Base-by-base conservation (phyloP, 2,888 invertebrate species). In the Melinaea menophilus region DNA sequence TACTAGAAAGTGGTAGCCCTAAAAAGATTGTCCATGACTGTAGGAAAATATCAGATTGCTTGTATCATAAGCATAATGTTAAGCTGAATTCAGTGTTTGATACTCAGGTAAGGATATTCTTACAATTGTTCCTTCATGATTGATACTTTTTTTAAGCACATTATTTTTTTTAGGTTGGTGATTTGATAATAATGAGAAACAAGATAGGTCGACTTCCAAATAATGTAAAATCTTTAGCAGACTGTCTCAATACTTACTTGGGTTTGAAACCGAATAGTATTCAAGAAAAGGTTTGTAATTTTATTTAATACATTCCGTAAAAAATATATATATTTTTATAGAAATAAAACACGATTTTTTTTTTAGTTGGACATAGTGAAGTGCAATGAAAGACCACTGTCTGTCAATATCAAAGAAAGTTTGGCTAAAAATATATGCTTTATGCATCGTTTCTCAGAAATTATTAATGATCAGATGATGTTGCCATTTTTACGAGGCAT, bases 21-120 rank as follows among this genome's bases (percentile, higher is more conserved):
- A 86, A 90, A 62, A 92, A 93, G 82, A 92, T 93, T 69, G 84
- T 92, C 41, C 93, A 93, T 82, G 92, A 93, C 73, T 92, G 92
- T 68, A 85, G 93, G 65, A 86, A 88, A 68, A 74, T 92, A 62
- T 91, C 93, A 0, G 93, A 93, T 73, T 91, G 92, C 70, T 79
- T 94, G 56, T 90, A 85, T 76, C 92, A 93, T 74, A 91, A 92
- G 72, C 93, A 92, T 76, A 83, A 87, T 76, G 88, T 93, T 11
- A 86, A 88, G 71, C 76, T 93, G 59, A 79, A 83, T 63, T 92
- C 92, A 71, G 86, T 94, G 48, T 93, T 93, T 88, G 93, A 93
- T 76, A 93, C 93, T 67, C 91, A 93, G 86, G 91, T 91, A 57
- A 56, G 47, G 54, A 13, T 34, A 5, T 59, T 55, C 5, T 54